Evolutionary conservation across 2,888 invertebrate species (phyloP).

Genomic region (Meliscaeva auricollis): DNA sequence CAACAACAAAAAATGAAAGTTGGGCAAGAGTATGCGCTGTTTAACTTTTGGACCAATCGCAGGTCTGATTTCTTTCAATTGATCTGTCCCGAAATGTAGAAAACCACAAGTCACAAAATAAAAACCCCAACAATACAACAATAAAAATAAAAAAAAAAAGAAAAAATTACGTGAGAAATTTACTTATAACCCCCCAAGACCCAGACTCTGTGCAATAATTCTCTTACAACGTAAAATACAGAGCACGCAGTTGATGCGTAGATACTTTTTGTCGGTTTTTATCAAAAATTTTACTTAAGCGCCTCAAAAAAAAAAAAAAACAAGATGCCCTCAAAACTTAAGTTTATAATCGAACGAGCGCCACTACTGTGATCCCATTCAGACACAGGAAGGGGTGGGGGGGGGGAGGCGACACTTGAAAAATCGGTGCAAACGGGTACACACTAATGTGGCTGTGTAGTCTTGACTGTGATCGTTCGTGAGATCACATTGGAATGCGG

Average conservation of each 20-base stretch:
- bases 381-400: conserved; percentile 25
- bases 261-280: conserved; percentile 55
- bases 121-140: neutral
- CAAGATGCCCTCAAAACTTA: conserved; percentile 55
- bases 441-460: conserved; percentile 43
- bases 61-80: conserved; percentile 57
- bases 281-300: conserved; percentile 60
- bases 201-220: conserved; percentile 14
- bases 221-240: conserved; percentile 17
- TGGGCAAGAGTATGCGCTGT: conserved; percentile 39
- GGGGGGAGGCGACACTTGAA: conserved; percentile 43
- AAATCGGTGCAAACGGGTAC: conserved; percentile 57
- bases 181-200: conserved; percentile 29
- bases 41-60: conserved; percentile 58
- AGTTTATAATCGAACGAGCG: conserved; percentile 60
- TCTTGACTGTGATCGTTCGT: conserved; percentile 56
- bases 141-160: conserved; percentile 27
- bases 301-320: conserved; percentile 43
- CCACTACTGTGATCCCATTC: conserved; percentile 69
- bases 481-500: conserved; percentile 72
- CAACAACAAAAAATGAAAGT: conserved; percentile 61
- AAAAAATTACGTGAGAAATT: conserved; percentile 61
- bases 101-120: conserved; percentile 42
- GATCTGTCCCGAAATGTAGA: conserved; percentile 60
- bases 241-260: conserved; percentile 35